phyloP scores from a whole-genome alignment of 2,888 invertebrate species.

The Harpalus rufipes region DNA sequence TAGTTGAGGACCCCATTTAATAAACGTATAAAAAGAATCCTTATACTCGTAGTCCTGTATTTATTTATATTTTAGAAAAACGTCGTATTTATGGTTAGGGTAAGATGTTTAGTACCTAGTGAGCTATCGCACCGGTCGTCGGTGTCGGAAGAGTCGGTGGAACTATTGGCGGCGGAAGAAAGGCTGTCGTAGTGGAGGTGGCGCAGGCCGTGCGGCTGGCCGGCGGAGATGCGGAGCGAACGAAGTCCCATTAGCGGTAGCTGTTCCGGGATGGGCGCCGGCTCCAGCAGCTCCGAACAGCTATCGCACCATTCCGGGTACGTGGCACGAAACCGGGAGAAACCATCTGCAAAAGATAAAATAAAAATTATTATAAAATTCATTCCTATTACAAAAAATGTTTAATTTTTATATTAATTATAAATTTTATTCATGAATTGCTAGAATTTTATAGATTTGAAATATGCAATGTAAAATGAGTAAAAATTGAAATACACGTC shows the following conservation, averaged over 20 bases:
- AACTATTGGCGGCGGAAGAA: conserved; percentile 76
- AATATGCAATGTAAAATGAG: too few species aligned
- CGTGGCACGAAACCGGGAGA: conserved; percentile 88
- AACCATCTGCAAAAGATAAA: conserved; percentile 87
- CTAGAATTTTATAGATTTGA: too few species aligned
- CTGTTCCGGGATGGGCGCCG: conserved; percentile 73
- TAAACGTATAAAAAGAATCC: too few species aligned
- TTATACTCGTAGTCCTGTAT: too few species aligned
- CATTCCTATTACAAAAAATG: too few species aligned
- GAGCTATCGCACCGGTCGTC: conserved; percentile 78
- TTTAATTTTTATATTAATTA: too few species aligned
- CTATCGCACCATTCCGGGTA: conserved; percentile 96
- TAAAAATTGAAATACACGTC: too few species aligned
- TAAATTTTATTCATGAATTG: too few species aligned
- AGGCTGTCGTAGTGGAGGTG: conserved; percentile 75
- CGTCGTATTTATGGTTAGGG: neutral
- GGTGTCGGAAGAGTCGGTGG: conserved; percentile 77
- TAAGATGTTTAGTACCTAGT: conserved; percentile 73
- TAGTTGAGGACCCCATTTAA: too few species aligned
- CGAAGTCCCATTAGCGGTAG: conserved; percentile 75
- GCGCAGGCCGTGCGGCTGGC: conserved; percentile 71
- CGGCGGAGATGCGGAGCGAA: conserved; percentile 75
- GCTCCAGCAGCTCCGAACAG: conserved; percentile 79
- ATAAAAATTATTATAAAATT: too few species aligned
- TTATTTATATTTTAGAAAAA: neutral